Evolutionary conservation across 2,888 invertebrate genomes (phyloP).

Genomic region (Xanthia togata): DNA sequence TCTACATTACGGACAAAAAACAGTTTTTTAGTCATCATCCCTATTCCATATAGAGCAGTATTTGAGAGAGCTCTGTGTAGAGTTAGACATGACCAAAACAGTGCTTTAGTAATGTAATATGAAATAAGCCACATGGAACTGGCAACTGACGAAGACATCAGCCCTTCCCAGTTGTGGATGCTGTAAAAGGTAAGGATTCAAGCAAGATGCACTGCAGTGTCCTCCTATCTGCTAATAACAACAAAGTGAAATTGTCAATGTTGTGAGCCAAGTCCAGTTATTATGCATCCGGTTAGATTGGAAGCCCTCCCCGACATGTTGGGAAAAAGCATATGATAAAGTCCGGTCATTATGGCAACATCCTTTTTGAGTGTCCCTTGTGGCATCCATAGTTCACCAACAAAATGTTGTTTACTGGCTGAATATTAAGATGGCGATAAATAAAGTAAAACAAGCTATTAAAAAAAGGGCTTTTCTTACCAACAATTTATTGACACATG

Average conservation of each 20-base stretch:
- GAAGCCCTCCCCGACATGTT: not conserved
- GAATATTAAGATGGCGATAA: not conserved
- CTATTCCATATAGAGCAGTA: not conserved
- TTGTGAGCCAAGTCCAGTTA: not conserved
- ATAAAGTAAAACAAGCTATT: not conserved
- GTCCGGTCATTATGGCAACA: not conserved
- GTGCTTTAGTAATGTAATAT: not conserved
- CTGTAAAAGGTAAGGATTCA: not conserved
- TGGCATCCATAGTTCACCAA: not conserved
- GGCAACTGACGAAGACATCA: not conserved
- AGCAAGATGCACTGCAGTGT: not conserved
- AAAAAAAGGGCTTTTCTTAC: not conserved
- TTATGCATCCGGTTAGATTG: not conserved
- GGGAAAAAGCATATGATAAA: not conserved
- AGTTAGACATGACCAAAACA: not conserved
- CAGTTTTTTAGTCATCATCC: too few relatives aligned
- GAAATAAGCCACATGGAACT: not conserved
- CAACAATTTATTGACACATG: too few relatives aligned
- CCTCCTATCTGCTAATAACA: not conserved
- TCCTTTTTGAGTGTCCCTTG: not conserved
- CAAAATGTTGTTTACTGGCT: not conserved
- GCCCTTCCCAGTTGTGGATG: too few relatives aligned
- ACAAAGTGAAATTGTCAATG: not conserved
- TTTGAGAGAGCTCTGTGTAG: not conserved
- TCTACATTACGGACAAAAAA: too few relatives aligned